phyloP scores from a whole-genome alignment of 1,140 invertebrate species.

The Tenebrio molitor region DNA sequence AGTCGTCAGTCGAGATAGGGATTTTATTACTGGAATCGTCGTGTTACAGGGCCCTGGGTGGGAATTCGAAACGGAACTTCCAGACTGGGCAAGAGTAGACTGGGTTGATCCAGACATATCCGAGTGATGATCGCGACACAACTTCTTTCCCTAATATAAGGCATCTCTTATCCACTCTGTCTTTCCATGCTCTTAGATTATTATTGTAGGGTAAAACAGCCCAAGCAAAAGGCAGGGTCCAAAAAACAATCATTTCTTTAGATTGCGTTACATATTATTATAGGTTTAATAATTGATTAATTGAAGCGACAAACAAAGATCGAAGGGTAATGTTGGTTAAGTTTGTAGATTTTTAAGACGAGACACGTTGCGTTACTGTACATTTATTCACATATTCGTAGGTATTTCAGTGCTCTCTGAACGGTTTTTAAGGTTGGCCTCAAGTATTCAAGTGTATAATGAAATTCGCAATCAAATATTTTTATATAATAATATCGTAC shows the following conservation, averaged over 20 bases:
- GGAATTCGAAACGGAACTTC: conserved; percentile 90
- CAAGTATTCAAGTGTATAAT: conserved; percentile 46
- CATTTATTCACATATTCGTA: conserved; percentile 2
- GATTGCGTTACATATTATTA: conserved; percentile 34
- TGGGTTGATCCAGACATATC: conserved; percentile 76
- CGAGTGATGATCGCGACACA: conserved; percentile 59
- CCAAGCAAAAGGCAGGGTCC: conserved; percentile 61
- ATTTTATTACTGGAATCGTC: background rate
- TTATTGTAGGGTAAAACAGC: conserved; percentile 44
- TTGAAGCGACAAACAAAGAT: conserved; percentile 18
- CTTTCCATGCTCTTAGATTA: conserved; percentile 60
- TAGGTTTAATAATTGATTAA: conserved; percentile 20
- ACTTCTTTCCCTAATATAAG: conserved; percentile 52
- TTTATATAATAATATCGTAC: conserved; percentile 53
- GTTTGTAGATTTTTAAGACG: conserved; percentile 15
- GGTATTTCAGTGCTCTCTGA: conserved; percentile 59
- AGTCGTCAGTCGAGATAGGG: conserved; percentile 37
- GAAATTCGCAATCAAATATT: conserved; percentile 57
- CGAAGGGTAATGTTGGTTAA: conserved; percentile 19
- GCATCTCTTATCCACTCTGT: conserved; percentile 63
- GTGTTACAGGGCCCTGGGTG: conserved; percentile 83
- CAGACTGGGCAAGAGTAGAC: conserved; percentile 87
- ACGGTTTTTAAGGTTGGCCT: conserved; percentile 46
- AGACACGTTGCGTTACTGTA: conserved; percentile 4
- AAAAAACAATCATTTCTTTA: conserved; percentile 57